Evolutionary conservation across 2,113 vertebrate species (phyloP), one percentile per base, ranked within the genome.

Genomic region (Setophaga kirtlandii): DNA sequence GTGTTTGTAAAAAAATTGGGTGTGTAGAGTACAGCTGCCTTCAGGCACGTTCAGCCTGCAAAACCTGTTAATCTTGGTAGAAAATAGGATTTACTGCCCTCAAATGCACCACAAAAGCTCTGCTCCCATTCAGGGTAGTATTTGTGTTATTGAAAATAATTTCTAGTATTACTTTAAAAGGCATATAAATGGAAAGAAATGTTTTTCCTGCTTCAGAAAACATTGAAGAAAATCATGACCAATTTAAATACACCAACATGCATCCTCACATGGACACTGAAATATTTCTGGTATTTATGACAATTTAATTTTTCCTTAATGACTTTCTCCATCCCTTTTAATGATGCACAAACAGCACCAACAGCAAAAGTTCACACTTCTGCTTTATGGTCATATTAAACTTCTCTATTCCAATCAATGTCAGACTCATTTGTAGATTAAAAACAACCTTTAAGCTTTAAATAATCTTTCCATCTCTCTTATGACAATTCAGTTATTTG

Each of bases 1-100:
- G 90, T 90, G 92, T 87, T 86, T 92, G 87, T 80, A 91, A 94
- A 96, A 96, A 96, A 90, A 90, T 53, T 86, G 97, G 95, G 96
- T 76, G 97, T 97, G 96, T 91, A 83, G 49, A 83, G 87, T 71
- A 95, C 79, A 88, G 55, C 70, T 94, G 92, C 96, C 96, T 96
- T 83, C 60, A 84, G 96, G 96, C 96, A 96, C 0, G 69, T 69
- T 95, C 63, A 91, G 78, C 91, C 74, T 95, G 94, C 89, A 95
- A 88, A 97, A 96, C 94, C 94, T 96, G 96, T 96, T 95, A 93
- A 92, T 79, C 94, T 86, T 7, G 0, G 78, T 67, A 87, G 77
- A 89, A 95, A 93, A 94, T 93, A 93, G 75, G 82, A 93, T 92
- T 96, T 91, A 78, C 92, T 96, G 82, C 87, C 89, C 87, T 93